Percentiles rank a stretch among this genome's conserved stretches.
phyloP scores from a whole-genome alignment of 2,888 invertebrate species.

The Drosophila nr. fundita region DNA sequence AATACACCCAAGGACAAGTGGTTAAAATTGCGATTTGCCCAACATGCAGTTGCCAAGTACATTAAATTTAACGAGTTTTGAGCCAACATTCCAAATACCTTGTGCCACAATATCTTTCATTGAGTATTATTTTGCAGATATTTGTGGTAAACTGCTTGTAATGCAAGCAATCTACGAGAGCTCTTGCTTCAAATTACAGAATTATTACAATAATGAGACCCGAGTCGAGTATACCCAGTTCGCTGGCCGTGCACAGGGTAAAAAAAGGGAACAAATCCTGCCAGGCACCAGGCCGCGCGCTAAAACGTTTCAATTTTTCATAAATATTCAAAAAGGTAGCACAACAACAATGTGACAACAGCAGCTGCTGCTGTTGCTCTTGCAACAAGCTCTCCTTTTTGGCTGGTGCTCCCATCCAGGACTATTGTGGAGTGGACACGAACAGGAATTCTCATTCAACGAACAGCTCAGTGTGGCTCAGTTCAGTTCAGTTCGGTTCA shows the following conservation, averaged over 20 bases:
- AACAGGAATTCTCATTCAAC: conserved; percentile 50
- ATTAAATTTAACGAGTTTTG: too few species aligned
- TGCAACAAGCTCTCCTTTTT: conserved; percentile 11
- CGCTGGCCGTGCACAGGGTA: conserved; percentile 15
- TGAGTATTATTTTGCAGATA: neutral
- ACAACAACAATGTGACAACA: conserved; percentile 51
- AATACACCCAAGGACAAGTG: neutral
- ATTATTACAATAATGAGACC: neutral
- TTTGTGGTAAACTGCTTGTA: neutral
- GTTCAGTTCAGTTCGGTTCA: conserved; percentile 28
- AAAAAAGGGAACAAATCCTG: conserved; percentile 46
- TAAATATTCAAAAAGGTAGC: conserved; percentile 78
- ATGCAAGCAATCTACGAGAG: neutral
- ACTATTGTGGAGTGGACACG: conserved; percentile 28
- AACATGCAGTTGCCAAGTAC: conserved; percentile 16
- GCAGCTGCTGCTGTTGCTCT: conserved; percentile 54
- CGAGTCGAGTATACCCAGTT: conserved; percentile 14
- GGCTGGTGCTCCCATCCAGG: conserved; percentile 20
- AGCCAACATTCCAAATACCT: neutral
- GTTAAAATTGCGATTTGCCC: neutral
- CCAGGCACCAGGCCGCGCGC: conserved; percentile 50
- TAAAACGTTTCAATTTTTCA: conserved; percentile 80
- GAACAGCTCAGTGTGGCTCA: conserved; percentile 18
- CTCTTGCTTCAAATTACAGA: neutral
- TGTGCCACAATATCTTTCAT: neutral